phyloP scores from a whole-genome alignment of 2,888 invertebrate species.

The Apamea crenata region DNA sequence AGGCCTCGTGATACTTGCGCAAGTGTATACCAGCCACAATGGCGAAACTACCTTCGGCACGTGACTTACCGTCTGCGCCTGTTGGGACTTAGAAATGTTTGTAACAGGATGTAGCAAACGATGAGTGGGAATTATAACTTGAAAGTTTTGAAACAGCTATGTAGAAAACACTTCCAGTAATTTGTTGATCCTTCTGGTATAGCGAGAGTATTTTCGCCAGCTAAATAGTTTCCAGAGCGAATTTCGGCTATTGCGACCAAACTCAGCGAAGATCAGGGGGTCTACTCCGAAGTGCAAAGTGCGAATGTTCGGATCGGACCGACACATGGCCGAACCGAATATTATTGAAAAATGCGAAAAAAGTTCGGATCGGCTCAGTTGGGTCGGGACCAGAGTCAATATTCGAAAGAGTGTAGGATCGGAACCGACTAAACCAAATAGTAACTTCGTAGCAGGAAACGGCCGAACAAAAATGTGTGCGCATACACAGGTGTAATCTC shows the following conservation, averaged over 20 bases:
- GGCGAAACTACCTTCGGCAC: conserved; percentile 47
- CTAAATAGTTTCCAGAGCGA: background rate
- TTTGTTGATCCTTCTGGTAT: conserved; percentile 2
- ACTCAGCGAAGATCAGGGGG: background rate
- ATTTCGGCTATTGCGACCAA: background rate
- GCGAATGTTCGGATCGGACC: no score
- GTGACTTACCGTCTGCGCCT: conserved; percentile 34
- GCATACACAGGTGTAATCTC: background rate
- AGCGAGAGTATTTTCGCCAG: background rate
- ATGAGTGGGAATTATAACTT: background rate
- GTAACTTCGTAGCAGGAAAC: no score
- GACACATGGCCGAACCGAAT: no score
- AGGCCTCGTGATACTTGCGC: conserved; percentile 67
- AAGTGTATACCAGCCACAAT: conserved; percentile 52
- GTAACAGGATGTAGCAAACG: conserved; percentile 1
- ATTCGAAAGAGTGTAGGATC: no score
- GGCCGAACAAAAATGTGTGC: no score
- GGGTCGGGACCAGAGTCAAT: no score
- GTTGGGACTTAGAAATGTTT: conserved; percentile 19
- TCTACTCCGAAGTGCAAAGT: no score
- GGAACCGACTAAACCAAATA: no score
- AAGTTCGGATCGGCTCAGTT: no score
- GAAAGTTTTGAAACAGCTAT: background rate
- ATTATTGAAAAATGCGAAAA: no score
- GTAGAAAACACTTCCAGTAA: background rate